Conservation (phyloP, 2,797 vertebrate species). For the Carapus acus region DNA sequence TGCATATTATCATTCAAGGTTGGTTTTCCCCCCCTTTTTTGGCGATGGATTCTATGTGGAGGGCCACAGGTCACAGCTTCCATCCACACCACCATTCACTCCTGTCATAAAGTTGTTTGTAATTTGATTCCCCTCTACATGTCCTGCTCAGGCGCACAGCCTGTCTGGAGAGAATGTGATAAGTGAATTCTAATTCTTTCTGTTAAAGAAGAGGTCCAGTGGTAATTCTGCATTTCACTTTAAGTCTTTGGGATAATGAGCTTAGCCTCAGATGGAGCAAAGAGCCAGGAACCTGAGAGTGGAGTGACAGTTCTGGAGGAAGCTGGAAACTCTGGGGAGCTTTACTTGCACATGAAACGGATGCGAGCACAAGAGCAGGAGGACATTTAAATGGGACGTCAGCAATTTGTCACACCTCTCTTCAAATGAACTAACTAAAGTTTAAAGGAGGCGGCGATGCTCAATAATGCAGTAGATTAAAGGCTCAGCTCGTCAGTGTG, state of each 20-base stretch:
- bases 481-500: neutral
- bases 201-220: conserved; percentile 57
- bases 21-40: too few species aligned
- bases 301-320: conserved; percentile 53
- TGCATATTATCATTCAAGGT: too few species aligned
- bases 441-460: conserved; percentile 38
- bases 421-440: conserved; percentile 37
- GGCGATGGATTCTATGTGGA: too few species aligned
- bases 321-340: conserved; percentile 62
- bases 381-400: conserved; percentile 62
- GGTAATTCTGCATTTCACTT: conserved; percentile 66
- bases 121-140: conserved; percentile 64
- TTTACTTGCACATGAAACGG: conserved; percentile 49
- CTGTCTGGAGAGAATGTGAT: conserved; percentile 54
- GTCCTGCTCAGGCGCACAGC: conserved; percentile 37
- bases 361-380: conserved; percentile 46
- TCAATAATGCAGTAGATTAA: conserved; percentile 21
- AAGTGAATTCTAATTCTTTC: conserved; percentile 64
- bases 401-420: conserved; percentile 61
- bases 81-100: conserved; percentile 48
- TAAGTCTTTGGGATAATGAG: conserved; percentile 71
- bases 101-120: conserved; percentile 52
- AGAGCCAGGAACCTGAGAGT: conserved; percentile 34
- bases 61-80: conserved; percentile 35
- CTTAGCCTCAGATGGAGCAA: conserved; percentile 63